A percentile compares a stretch with the other conserved stretches of the same genome.
Conservation (phyloP, 1,140 invertebrate species). For the Rhopalosiphum maidis region DNA sequence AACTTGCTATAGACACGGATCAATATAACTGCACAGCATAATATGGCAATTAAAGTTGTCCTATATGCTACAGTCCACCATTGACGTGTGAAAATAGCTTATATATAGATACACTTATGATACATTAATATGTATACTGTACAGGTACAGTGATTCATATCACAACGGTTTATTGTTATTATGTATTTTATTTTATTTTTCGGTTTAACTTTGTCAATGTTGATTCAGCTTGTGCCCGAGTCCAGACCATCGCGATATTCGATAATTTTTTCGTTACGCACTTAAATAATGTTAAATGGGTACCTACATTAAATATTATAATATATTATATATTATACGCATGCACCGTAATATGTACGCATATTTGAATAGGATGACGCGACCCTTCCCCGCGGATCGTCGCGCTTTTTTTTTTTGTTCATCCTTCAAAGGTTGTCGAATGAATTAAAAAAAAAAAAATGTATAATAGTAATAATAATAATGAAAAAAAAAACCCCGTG, state of each 20-base stretch:
- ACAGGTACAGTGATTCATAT: background rate
- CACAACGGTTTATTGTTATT: background rate
- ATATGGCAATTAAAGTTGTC: background rate
- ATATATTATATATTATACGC: background rate
- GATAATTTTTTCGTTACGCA: background rate
- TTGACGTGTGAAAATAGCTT: too few relatives aligned
- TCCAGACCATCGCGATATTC: background rate
- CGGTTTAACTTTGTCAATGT: background rate
- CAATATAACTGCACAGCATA: background rate
- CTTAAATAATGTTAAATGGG: background rate
- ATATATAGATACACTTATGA: too few relatives aligned
- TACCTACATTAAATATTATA: conserved; percentile 15
- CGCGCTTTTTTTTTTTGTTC: conserved; percentile 27
- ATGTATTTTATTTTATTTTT: background rate
- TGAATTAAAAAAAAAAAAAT: conserved; percentile 16
- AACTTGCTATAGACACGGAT: background rate
- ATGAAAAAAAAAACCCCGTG: background rate
- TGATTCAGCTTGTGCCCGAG: background rate
- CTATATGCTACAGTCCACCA: too few relatives aligned
- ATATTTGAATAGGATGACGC: conserved; percentile 40
- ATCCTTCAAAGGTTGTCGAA: conserved; percentile 46
- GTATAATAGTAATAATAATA: background rate
- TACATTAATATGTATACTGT: too few relatives aligned
- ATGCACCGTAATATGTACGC: background rate
- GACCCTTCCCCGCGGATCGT: conserved; percentile 29